phyloP scores from a whole-genome alignment of 37 sponge, comb jelly and placozoan species.

The Axinella damicornis region DNA sequence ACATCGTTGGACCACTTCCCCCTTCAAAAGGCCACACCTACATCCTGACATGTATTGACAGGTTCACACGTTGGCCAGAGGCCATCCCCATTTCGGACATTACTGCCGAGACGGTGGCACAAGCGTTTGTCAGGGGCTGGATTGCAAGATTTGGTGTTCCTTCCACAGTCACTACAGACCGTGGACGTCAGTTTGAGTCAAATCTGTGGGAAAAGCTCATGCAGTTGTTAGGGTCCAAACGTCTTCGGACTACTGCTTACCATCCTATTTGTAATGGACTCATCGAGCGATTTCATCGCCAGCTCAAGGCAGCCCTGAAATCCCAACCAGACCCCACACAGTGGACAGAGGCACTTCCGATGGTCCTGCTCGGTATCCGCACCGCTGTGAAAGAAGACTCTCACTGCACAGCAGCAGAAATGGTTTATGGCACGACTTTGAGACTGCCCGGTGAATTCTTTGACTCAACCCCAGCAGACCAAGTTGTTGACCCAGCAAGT shows the following conservation, averaged over 20 bases:
- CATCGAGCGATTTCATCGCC: slow-evolving; percentile 54
- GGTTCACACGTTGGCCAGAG: slow-evolving; percentile 65
- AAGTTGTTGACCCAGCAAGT: background rate
- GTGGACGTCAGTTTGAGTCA: slow-evolving; percentile 59
- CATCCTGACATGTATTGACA: slow-evolving; percentile 59
- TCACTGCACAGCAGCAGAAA: slow-evolving; percentile 52
- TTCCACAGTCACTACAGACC: slow-evolving; percentile 38
- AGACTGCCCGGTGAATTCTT: slow-evolving; percentile 61
- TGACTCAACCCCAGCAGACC: too few relatives aligned
- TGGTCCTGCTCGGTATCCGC: slow-evolving; percentile 52
- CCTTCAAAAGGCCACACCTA: slow-evolving; percentile 57
- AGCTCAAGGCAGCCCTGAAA: slow-evolving; percentile 56
- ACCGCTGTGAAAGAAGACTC: slow-evolving; percentile 40
- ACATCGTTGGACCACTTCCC: slow-evolving; percentile 69
- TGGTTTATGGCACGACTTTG: slow-evolving; percentile 18
- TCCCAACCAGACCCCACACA: slow-evolving; percentile 6
- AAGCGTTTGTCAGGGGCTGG: slow-evolving; percentile 38
- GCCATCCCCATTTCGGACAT: slow-evolving; percentile 42
- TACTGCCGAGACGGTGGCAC: slow-evolving; percentile 52
- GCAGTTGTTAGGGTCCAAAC: slow-evolving; percentile 35
- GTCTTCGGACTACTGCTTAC: slow-evolving; percentile 40
- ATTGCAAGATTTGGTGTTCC: slow-evolving; percentile 55
- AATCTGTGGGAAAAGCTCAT: slow-evolving; percentile 32
- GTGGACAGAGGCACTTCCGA: slow-evolving; percentile 32
- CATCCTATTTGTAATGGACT: slow-evolving; percentile 52